These are phyloP conservation scores for Sciurus niger DNA, from an alignment of 2,113 vertebrate species.

Conservation along the genomic window DNA sequence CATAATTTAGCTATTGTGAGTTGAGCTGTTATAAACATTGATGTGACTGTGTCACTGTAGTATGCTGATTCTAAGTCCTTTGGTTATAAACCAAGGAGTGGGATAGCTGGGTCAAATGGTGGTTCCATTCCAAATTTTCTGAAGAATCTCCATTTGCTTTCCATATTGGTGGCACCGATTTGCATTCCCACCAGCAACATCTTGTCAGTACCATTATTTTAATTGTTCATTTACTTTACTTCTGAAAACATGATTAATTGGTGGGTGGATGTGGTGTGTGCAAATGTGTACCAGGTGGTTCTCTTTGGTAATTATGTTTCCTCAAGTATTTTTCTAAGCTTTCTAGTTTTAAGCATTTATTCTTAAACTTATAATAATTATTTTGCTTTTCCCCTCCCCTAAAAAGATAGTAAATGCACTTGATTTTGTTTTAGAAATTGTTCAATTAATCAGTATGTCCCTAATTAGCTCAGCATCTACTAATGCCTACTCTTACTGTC, in stretches of 20 bases:
- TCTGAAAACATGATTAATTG: constrained; percentile 7
- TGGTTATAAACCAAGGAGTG: too few species aligned
- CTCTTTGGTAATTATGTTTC: not conserved
- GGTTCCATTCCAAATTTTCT: too few species aligned
- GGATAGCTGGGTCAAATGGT: too few species aligned
- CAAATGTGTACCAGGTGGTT: not conserved
- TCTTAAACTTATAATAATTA: not conserved
- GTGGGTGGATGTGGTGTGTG: not conserved
- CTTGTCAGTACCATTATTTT: too few species aligned
- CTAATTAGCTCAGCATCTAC: constrained; percentile 49
- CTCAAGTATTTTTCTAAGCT: not conserved
- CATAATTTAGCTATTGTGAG: too few species aligned
- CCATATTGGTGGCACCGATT: too few species aligned
- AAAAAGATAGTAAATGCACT: not conserved
- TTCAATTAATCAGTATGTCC: not conserved
- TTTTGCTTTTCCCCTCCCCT: constrained; percentile 21
- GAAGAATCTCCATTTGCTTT: too few species aligned
- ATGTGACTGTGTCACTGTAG: too few species aligned
- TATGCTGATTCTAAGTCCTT: too few species aligned
- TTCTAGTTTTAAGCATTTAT: not conserved
- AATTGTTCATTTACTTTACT: not conserved
- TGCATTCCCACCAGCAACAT: too few species aligned
- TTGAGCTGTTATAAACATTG: too few species aligned
- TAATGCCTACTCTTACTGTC: constrained; percentile 25
- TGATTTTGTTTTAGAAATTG: not conserved